Conservation (phyloP, 2,888 invertebrate species). For the Patella pellucida region DNA sequence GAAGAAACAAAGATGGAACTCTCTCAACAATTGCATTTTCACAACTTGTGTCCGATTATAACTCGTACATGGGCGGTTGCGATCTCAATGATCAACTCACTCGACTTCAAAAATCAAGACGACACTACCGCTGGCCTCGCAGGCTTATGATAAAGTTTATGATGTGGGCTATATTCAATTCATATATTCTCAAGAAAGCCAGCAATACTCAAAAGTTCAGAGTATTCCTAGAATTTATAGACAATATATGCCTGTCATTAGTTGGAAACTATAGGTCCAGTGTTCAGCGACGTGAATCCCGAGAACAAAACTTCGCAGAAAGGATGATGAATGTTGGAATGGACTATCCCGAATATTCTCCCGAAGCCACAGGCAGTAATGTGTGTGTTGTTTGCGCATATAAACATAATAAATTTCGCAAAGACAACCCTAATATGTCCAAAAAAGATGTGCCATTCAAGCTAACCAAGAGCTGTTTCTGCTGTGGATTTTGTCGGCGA, state of each 20-base stretch:
- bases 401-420: background rate
- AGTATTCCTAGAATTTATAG: constrained; percentile 21
- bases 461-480: constrained; percentile 12
- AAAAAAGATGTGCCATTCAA: constrained; percentile 6
- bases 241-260: constrained; percentile 20
- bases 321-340: constrained; percentile 19
- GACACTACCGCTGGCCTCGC: constrained; percentile 30
- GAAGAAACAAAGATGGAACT: constrained; percentile 14
- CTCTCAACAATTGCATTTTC: constrained; percentile 16
- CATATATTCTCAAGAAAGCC: too few relatives aligned
- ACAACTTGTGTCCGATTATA: constrained; percentile 20
- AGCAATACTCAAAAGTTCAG: too few relatives aligned
- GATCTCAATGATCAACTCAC: constrained; percentile 34
- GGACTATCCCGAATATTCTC: constrained; percentile 21
- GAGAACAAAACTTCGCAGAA: constrained; percentile 8
- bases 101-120: constrained; percentile 20
- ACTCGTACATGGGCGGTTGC: constrained; percentile 32
- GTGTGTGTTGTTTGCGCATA: constrained; percentile 25
- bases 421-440: background rate
- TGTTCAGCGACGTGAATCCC: constrained; percentile 13
- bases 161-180: too few relatives aligned
- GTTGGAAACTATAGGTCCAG: constrained; percentile 22
- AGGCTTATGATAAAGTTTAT: too few relatives aligned
- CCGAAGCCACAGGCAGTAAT: constrained; percentile 20
- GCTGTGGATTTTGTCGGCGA: constrained; percentile 17